These are phyloP conservation scores for Beroe forskalii DNA, from an alignment of 37 sponge, comb jelly and placozoan species.

Conservation along the genomic window DNA sequence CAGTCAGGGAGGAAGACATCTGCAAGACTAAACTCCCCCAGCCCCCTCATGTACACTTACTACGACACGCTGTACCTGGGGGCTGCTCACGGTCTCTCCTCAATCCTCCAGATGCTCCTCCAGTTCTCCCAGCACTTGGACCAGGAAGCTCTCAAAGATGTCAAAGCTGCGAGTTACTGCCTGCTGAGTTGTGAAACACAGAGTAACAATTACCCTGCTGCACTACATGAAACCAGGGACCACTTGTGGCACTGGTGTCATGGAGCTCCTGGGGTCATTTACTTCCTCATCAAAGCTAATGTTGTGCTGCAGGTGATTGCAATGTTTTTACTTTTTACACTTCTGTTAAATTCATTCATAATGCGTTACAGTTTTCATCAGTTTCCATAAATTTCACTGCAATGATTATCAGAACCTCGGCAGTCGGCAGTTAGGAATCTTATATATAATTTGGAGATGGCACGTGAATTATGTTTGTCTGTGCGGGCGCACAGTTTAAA, in stretches of 20 bases:
- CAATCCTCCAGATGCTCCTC: constrained; percentile 50
- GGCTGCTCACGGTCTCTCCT: constrained; percentile 53
- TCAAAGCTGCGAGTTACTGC: constrained; percentile 38
- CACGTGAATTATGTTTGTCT: no score
- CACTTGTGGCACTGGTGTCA: constrained; percentile 93
- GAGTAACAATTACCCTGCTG: constrained; percentile 31
- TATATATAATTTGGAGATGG: no score
- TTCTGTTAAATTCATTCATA: neutral
- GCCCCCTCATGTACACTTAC: constrained; percentile 61
- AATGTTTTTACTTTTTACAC: neutral
- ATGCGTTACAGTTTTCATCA: neutral
- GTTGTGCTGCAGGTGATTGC: constrained; percentile 65
- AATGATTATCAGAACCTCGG: neutral
- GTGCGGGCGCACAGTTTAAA: no score
- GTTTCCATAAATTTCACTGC: neutral
- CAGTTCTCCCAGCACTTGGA: neutral
- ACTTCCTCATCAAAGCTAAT: constrained; percentile 74
- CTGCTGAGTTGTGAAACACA: constrained; percentile 52
- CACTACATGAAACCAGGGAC: constrained; percentile 67
- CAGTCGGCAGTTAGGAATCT: no score
- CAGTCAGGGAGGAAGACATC: constrained; percentile 17
- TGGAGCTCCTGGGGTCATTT: constrained; percentile 91
- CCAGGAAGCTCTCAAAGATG: constrained; percentile 2
- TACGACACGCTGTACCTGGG: constrained; percentile 54
- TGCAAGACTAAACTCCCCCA: neutral